phyloP scores from a whole-genome alignment of 1,140 invertebrate genomes.

The Apolygus lucorum region DNA sequence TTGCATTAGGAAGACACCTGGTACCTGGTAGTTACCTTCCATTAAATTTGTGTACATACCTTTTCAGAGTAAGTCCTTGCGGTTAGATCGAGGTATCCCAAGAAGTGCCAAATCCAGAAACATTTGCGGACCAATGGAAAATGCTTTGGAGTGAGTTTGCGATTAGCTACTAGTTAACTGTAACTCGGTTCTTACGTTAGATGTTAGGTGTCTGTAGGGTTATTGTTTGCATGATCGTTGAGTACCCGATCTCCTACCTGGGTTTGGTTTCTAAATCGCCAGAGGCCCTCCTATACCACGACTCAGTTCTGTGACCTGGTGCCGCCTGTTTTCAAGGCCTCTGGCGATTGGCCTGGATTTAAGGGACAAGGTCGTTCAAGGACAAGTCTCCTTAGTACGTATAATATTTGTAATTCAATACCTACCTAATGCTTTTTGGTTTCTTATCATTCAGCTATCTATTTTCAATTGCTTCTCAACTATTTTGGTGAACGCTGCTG shows the following conservation, averaged over 20 bases:
- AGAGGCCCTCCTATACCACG: background rate
- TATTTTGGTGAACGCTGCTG: background rate
- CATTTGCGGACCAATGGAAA: background rate
- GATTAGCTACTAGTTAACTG: background rate
- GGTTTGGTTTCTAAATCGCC: too few species aligned
- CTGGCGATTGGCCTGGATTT: too few species aligned
- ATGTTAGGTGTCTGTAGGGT: background rate
- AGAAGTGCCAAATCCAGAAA: background rate
- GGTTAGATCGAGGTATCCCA: background rate
- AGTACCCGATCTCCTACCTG: too few species aligned
- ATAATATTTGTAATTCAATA: too few species aligned
- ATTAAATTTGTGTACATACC: background rate
- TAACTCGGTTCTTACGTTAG: background rate
- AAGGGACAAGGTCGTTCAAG: too few species aligned
- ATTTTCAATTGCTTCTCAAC: background rate
- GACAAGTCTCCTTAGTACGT: too few species aligned
- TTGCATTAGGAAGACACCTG: too few species aligned
- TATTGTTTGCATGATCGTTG: background rate
- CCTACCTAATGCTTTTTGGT: too few species aligned
- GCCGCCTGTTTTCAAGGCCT: background rate
- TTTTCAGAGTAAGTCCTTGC: conserved; percentile 1
- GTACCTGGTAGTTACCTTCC: too few species aligned
- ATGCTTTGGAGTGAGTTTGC: background rate
- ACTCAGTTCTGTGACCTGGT: background rate
- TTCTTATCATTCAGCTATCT: too few species aligned